Base-by-base conservation (phyloP, 2,797 vertebrate genomes). In the Micropoecilia bifurca region DNA sequence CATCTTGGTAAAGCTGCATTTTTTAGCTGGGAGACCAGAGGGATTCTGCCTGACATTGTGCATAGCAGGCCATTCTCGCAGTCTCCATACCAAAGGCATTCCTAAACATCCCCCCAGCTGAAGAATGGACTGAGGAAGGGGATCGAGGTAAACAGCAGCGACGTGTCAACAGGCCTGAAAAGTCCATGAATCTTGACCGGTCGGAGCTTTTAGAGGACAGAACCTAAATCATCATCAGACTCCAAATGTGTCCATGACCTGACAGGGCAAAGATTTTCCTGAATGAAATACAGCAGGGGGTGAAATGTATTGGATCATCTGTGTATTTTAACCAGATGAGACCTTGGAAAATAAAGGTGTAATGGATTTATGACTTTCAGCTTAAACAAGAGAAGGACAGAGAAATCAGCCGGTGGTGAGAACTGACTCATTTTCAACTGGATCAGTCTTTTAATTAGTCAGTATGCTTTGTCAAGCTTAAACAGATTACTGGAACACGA, bases 21-120 rank as follows among this genome's bases (percentile, higher is more conserved):
- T 55, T 75, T 53, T 61, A 13, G 33, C 76, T 72, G 28, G 33
- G 46, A 72, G 33, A 50, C 45, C 73, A 36, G 6, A 12, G 25
- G 30, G 47, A 79, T 66, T 13, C 73, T 20, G 53, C 55, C 43
- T 63, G 74, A 75, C 16, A 75, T 16, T 20, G 30, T 28, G 36
- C 45, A 47, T 50, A 50, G 3, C 20, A 48, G 72, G 30, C 46
- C 59, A 74, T 66, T 36, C 45, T 68, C 13, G 8, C 46, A 10
- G 39, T 68, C 59, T 53, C 71, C 72, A 74, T 74, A 47, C 25
- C 4, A 73, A 79, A 59, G 6, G 36, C 71, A 66, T 61, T 74
- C 33, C 71, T 12, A 18, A 46, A 75, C 28, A 22, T 46, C 28
- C 59, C 28, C 57, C 45, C 33, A 61, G 33, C 41, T 28, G 41